phyloP scores from a whole-genome alignment of 2,797 vertebrate species.

The Arctocebus calabarensis region DNA sequence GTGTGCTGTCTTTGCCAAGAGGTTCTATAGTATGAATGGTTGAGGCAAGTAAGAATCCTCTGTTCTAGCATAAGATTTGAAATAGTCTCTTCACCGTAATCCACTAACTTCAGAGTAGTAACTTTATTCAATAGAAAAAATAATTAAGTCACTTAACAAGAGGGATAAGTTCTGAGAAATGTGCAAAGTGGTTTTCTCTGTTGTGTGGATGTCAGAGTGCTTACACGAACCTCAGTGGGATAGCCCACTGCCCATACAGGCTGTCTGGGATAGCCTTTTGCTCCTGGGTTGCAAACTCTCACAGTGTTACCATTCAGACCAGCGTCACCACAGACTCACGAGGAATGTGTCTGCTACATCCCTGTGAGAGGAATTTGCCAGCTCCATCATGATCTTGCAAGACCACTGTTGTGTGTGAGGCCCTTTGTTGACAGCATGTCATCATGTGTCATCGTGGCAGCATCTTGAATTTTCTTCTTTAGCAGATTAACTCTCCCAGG shows the following conservation, averaged over 20 bases:
- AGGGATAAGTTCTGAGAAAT: neutral
- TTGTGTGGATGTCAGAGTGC: neutral
- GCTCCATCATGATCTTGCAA: neutral
- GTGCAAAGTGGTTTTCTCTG: neutral
- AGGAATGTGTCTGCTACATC: neutral
- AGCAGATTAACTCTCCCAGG: neutral
- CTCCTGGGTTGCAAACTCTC: rapidly evolving
- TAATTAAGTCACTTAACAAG: neutral
- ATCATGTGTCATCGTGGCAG: too few relatives aligned
- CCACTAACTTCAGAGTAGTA: neutral
- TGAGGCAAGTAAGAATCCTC: neutral
- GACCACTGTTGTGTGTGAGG: neutral
- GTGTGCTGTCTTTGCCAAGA: neutral
- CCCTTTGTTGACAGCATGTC: neutral
- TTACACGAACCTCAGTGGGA: neutral
- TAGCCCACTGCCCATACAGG: neutral
- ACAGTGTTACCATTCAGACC: neutral
- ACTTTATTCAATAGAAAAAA: neutral
- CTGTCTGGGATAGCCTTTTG: neutral
- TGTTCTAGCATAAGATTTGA: neutral
- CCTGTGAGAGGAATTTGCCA: too few relatives aligned
- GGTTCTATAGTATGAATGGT: neutral
- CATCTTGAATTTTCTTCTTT: neutral
- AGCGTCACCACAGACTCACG: neutral
- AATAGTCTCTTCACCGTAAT: neutral